phyloP scores from a whole-genome alignment of 1,140 invertebrate genomes.

The Triops longicaudatus region DNA sequence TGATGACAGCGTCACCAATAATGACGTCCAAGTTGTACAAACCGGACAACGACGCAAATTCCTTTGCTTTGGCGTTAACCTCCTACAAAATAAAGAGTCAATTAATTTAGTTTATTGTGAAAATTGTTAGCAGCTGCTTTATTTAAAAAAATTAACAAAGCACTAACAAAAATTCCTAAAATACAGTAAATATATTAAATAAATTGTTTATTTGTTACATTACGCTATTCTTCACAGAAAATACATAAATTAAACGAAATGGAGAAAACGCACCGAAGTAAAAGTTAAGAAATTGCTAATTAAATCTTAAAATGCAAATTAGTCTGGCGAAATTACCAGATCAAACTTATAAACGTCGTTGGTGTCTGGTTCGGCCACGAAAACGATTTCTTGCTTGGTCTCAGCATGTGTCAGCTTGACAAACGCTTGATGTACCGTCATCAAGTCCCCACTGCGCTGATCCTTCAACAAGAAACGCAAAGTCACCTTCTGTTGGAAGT shows the following conservation, averaged over 20 bases:
- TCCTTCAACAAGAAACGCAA: conserved; percentile 74
- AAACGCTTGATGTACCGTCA: conserved; percentile 86
- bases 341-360: conserved; percentile 82
- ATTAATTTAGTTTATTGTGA: no score
- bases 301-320: no score
- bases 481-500: conserved; percentile 79
- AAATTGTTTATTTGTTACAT: no score
- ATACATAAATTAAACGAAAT: no score
- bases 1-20: conserved; percentile 80
- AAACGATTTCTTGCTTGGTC: conserved; percentile 74
- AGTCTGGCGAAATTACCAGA: conserved; percentile 51
- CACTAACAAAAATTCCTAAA: no score
- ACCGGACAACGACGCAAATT: conserved; percentile 68
- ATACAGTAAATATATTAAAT: no score
- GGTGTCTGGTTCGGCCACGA: conserved; percentile 82
- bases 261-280: no score
- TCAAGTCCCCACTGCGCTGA: conserved; percentile 52
- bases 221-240: no score
- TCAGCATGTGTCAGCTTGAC: conserved; percentile 60
- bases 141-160: no score
- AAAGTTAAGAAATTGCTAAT: no score
- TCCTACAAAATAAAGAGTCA: conserved; percentile 55
- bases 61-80: conserved; percentile 65
- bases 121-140: no score
- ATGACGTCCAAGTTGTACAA: conserved; percentile 74